These are phyloP conservation scores for Epistrophe grossulariae DNA, from an alignment of 2,888 invertebrate genomes.

Conservation along the genomic window DNA sequence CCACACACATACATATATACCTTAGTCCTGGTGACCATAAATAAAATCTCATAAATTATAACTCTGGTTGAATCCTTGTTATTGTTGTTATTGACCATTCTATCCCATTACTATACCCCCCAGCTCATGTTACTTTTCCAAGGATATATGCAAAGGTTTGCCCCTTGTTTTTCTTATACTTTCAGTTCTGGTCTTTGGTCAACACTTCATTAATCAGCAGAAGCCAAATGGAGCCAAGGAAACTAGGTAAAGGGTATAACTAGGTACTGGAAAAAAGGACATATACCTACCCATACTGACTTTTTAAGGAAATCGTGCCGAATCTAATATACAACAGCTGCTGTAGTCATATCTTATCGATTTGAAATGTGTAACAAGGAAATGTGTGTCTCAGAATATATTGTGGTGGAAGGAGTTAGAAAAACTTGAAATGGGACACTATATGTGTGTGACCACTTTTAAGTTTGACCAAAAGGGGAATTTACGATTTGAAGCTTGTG, in stretches of 20 bases:
- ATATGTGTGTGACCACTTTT: slow-evolving; percentile 11
- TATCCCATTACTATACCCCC: slow-evolving; percentile 13
- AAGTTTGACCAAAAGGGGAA: background rate
- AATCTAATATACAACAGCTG: slow-evolving; percentile 43
- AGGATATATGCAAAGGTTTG: slow-evolving; percentile 40
- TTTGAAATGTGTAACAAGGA: slow-evolving; percentile 40
- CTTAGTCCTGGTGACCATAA: slow-evolving; percentile 49
- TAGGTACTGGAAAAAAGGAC: slow-evolving; percentile 5
- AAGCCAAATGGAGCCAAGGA: slow-evolving; percentile 39
- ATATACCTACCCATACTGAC: background rate
- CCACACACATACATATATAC: slow-evolving; percentile 13
- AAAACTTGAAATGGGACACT: slow-evolving; percentile 39
- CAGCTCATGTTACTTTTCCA: slow-evolving; percentile 43
- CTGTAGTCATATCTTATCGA: slow-evolving; percentile 34
- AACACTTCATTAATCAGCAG: slow-evolving; percentile 71
- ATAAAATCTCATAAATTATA: slow-evolving; percentile 69
- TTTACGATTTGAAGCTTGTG: background rate
- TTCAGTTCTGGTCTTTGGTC: slow-evolving; percentile 53
- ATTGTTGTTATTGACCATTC: slow-evolving; percentile 52
- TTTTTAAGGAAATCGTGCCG: slow-evolving; percentile 21
- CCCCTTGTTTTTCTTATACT: slow-evolving; percentile 34
- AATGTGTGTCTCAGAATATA: slow-evolving; percentile 22
- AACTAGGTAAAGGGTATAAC: background rate
- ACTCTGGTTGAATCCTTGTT: slow-evolving; percentile 57
- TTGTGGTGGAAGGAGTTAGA: background rate